Conservation (phyloP, 2,113 vertebrate genomes). For the Tenebrosternarchus preto region DNA sequence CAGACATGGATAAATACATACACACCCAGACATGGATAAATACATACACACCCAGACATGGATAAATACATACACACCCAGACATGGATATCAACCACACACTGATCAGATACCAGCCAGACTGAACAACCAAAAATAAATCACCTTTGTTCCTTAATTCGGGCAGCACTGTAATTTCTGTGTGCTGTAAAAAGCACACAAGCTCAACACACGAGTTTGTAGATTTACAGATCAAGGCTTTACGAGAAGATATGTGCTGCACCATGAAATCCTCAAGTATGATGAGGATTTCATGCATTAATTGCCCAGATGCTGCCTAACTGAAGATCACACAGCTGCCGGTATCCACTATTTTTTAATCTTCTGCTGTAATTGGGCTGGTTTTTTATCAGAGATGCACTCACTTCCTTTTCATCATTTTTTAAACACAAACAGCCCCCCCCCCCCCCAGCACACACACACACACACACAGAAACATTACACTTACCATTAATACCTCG, state of each 20-base stretch:
- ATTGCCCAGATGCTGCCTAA: not conserved
- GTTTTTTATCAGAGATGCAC: too few relatives aligned
- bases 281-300: too few relatives aligned
- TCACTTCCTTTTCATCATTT: too few relatives aligned
- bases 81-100: not conserved
- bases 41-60: slow-evolving; percentile 10
- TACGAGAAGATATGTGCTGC: not conserved
- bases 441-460: too few relatives aligned
- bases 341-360: not conserved
- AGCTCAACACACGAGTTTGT: not conserved
- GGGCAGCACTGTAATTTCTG: not conserved
- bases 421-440: too few relatives aligned
- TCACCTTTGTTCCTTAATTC: not conserved
- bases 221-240: not conserved
- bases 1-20: too few relatives aligned
- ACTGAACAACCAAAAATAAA: slow-evolving; percentile 2
- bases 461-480: too few relatives aligned
- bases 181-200: not conserved
- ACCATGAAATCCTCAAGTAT: not conserved
- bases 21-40: too few relatives aligned
- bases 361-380: not conserved
- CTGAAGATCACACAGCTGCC: not conserved
- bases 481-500: too few relatives aligned
- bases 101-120: not conserved
- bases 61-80: slow-evolving; percentile 3